phyloP scores from a whole-genome alignment of 2,888 invertebrate species.

The Saturnia japonica region DNA sequence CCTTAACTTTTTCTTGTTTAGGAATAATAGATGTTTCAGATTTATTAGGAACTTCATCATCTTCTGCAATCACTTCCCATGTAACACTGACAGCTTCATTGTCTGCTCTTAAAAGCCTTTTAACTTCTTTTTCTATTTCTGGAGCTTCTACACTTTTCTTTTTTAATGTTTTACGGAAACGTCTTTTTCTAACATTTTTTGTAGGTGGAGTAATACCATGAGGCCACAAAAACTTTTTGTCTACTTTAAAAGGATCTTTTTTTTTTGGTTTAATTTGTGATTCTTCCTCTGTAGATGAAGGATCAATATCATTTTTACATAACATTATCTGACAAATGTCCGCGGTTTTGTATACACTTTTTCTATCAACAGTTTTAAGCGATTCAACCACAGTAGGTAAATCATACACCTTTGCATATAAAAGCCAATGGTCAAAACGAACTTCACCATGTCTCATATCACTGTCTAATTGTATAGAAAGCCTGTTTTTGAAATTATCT shows the following conservation, averaged over 20 bases:
- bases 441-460: constrained; percentile 95
- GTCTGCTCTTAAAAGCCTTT: constrained; percentile 93
- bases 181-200: constrained; percentile 95
- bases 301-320: constrained; percentile 94
- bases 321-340: constrained; percentile 96
- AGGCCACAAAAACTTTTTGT: constrained; percentile 96
- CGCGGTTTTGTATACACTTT: constrained; percentile 98
- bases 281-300: constrained; percentile 88
- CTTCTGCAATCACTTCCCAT: constrained; percentile 93
- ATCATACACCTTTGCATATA: constrained; percentile 94
- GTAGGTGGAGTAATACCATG: constrained; percentile 98
- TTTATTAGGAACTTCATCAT: constrained; percentile 87
- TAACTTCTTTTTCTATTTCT: constrained; percentile 99
- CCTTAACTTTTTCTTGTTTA: constrained; percentile 73
- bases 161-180: constrained; percentile 96
- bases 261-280: constrained; percentile 90
- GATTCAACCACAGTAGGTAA: constrained; percentile 96
- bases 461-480: constrained; percentile 92
- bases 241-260: constrained; percentile 90
- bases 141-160: constrained; percentile 99
- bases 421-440: constrained; percentile 92
- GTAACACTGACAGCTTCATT: constrained; percentile 93
- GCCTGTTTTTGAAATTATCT: constrained; percentile 90
- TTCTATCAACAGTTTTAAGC: constrained; percentile 96
- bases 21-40: constrained; percentile 44